Evolutionary conservation across 2,888 invertebrate genomes (phyloP), one percentile per base, ranked within the genome.

Genomic region (Ormyrus pomaceus): DNA sequence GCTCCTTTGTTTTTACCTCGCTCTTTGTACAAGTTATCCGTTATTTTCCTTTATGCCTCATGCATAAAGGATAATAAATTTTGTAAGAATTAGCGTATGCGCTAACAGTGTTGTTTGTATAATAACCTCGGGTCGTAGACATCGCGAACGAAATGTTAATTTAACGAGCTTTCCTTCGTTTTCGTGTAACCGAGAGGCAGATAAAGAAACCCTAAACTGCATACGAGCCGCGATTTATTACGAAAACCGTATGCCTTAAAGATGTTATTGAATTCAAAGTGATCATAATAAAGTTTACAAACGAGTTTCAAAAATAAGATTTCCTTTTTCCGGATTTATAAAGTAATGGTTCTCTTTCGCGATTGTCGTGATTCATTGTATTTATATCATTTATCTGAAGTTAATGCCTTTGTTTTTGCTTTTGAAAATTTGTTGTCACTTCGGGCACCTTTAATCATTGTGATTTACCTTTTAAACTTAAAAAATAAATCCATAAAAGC

Each of bases 1-100:
- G 48, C 19, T 56, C 62, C 66, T 56, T 66, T 61, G 13, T 59
- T 74, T 71, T 79, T 68, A 61, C 51, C 51, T 61, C 71, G 19
- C 58, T 75, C 75, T 80, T 80, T 75, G 75, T 76, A 58, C 45
- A 46, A 62, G 45, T 71, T 71, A 77, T 66, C 66, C 81, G 66
- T 81, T 81, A 74, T 71, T 77, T 74, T 81, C 46, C 62, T 74
- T 81, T 74, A 69, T 70, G n/a, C 68, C 13, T 9, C 10, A 10
- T n/a, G 73, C 48, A 72, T 72, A 78, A 81, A 78, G 78, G 78
- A 76, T 78, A 69, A 81, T 81, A 78, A 81, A 81, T 81, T 81
- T 76, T 69, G 62, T 79, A 79, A 76, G 79, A 79, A 76, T 75
- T 72, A 81, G 65, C 68, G 48, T 56, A 61, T 64, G 75, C 73